phyloP scores from a whole-genome alignment of 2,888 invertebrate genomes.

The Tenthredo distinguenda region DNA sequence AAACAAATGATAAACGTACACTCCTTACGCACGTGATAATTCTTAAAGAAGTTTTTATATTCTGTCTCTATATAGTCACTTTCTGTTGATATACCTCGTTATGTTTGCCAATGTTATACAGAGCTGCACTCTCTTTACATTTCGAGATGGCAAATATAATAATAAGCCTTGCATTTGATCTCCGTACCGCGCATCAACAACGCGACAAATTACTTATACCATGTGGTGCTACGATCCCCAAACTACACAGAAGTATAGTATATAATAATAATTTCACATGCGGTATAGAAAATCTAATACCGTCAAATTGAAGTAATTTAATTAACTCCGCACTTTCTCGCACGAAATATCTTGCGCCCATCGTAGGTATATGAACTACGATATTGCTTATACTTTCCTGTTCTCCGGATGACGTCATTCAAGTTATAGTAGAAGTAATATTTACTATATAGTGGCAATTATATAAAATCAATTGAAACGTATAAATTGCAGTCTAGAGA shows the following conservation, averaged over 20 bases:
- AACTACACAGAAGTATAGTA: background rate
- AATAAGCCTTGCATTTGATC: constrained; percentile 27
- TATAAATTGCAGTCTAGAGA: background rate
- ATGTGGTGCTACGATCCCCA: background rate
- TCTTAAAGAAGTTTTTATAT: background rate
- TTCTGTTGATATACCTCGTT: constrained; percentile 10
- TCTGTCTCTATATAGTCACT: background rate
- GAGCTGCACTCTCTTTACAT: constrained; percentile 27
- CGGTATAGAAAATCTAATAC: background rate
- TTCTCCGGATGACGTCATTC: constrained; percentile 32
- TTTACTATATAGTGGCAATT: background rate
- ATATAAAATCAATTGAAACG: constrained; percentile 8
- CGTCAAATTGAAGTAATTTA: constrained; percentile 17
- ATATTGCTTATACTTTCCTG: constrained; percentile 32
- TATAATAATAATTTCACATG: background rate
- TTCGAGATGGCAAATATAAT: constrained; percentile 24
- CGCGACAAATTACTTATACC: constrained; percentile 9
- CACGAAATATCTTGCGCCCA: constrained; percentile 20
- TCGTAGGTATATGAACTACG: background rate
- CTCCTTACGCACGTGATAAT: background rate
- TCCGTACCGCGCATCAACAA: background rate
- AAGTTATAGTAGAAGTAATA: background rate
- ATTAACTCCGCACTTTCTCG: constrained; percentile 22
- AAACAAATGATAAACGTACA: constrained; percentile 3
- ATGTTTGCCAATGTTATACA: constrained; percentile 17